A percentile compares a stretch with the other conserved stretches of the same genome.
These are phyloP conservation scores for Oxyura jamaicensis DNA, from an alignment of 2,113 vertebrate species.

Conservation along the genomic window DNA sequence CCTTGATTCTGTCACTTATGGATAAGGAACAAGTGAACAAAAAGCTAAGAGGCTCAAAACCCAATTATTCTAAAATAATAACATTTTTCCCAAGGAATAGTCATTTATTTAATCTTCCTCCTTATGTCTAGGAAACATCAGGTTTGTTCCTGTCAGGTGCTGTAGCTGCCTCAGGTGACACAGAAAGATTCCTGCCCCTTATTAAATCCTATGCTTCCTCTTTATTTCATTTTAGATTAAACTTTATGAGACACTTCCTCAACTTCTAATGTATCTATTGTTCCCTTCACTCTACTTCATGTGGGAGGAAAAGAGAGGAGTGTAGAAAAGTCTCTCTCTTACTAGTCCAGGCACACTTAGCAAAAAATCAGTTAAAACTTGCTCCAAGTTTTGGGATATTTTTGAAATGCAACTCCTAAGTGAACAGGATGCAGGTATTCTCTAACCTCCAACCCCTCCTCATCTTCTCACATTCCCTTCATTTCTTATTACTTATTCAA, in stretches of 20 bases:
- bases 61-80: neutral
- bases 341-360: neutral
- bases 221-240: neutral
- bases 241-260: neutral
- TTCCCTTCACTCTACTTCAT: neutral
- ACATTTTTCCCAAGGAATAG: neutral
- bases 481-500: neutral
- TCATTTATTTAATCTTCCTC: neutral
- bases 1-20: neutral
- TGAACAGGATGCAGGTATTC: neutral
- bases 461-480: neutral
- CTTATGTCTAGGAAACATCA: neutral
- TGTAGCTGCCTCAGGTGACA: neutral
- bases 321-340: neutral
- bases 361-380: neutral
- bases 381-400: neutral
- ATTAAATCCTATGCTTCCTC: neutral
- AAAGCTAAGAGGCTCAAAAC: neutral
- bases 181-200: neutral
- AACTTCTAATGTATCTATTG: neutral
- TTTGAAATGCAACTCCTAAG: neutral
- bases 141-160: neutral
- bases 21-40: neutral
- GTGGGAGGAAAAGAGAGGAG: neutral
- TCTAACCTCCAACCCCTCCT: neutral